Evolutionary conservation across 1,140 invertebrate genomes (phyloP), one percentile per base, ranked within the genome.

Genomic region (Nebria ingens): DNA sequence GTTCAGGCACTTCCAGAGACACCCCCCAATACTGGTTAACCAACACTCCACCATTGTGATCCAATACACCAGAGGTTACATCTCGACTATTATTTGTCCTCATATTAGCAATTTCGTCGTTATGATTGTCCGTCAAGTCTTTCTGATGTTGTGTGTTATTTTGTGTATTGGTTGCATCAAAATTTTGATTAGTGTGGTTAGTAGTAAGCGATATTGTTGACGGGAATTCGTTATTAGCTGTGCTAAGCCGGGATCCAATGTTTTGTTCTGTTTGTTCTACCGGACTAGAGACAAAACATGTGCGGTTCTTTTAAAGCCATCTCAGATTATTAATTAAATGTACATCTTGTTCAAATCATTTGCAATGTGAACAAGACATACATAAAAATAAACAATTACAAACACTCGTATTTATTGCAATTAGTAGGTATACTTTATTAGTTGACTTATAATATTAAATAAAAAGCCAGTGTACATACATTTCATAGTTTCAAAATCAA

Each of bases 1-100:
- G 88, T 54, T 86, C 80, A 38, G 93, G 93, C 65, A 97, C 89
- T 62, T 88, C 80, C 55, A 97, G 73, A 52, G 85, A 88, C 23
- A 97, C 93, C 60, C 92, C 91, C 77, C 91, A 93, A 71, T 90
- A 83, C 58, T 86, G 79, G 64, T 89, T 92, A 59, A 86, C 81
- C 55, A 97, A 71, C 21, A 84, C 79, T 42, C 89, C 92, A 51
- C 93, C 93, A 62, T 83, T 82, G 61, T 78, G 79, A 72, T 83
- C 84, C 64, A 91, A 86, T 61, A 85, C 74, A 51, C 86, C 87
- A 65, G 82, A 80, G 34, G 85, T 83, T 17, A 71, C 61, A 57
- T 71, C 68, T 51, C 67, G 58, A 45, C 58, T 56, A 51, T 61
- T 63, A n/a, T 52, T 52, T n/a, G n/a, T n/a, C n/a, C n/a, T n/a